Conservation (phyloP, 2,888 invertebrate genomes). For the Quadriops clusia region DNA sequence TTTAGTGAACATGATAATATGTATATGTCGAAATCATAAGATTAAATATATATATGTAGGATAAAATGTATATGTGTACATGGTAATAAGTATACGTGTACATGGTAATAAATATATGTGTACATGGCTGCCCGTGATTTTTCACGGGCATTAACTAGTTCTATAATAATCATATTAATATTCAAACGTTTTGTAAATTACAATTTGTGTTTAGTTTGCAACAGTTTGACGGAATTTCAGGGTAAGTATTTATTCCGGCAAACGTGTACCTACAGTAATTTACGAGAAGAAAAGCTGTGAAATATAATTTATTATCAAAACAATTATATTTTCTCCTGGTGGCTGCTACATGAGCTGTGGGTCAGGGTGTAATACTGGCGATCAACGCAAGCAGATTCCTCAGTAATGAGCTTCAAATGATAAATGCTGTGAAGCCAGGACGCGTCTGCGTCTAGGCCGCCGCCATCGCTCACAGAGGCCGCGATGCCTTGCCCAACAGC, state of each 20-base stretch:
- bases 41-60: no score
- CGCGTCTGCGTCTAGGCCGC: constrained; percentile 36
- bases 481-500: constrained; percentile 22
- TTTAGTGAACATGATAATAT: no score
- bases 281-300: not conserved
- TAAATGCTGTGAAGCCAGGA: constrained; percentile 37
- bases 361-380: constrained; percentile 16
- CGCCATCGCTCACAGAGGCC: constrained; percentile 27
- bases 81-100: not conserved
- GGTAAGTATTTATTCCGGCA: no score
- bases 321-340: not conserved
- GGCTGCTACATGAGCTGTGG: constrained; percentile 7
- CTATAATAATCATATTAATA: constrained; percentile 3
- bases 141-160: constrained; percentile 4
- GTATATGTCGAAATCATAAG: no score
- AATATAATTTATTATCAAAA: not conserved
- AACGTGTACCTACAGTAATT: no score
- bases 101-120: not conserved
- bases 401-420: constrained; percentile 41
- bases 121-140: constrained; percentile 1
- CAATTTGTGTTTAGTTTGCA: constrained; percentile 7
- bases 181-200: not conserved
- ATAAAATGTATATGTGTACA: not conserved
- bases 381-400: constrained; percentile 32
- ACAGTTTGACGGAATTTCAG: no score